Base-by-base conservation (phyloP, 2,113 vertebrate genomes). In the Leptocoma aspasia region DNA sequence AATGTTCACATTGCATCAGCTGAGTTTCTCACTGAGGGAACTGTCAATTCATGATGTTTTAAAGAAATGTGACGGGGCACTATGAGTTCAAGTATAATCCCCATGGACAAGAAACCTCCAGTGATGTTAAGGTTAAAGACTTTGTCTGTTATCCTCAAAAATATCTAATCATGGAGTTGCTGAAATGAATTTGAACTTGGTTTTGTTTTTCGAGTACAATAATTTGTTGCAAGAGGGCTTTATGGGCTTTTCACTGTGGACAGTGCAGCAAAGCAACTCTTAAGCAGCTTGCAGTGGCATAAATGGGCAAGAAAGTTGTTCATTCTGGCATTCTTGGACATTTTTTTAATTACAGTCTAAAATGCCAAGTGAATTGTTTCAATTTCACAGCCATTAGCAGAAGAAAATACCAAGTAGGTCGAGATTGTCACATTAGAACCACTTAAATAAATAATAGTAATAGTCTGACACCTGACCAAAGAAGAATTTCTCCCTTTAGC, bases 391-490 rank as follows among this genome's bases (percentile, higher is more conserved):
- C 90, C 71, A 89, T 94, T 94, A 94, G 71, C 15, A 49, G 79
- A 95, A 93, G 79, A 92, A 96, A 96, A 95, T 75, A 96, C 76
- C 85, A 88, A 90, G 56, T 75, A 88, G 85, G 93, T 96, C 41
- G 41, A 78, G 77, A 86, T 76, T 86, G 60, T 78, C 88, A 90
- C 4, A 0, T 82, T 92, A 96, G 72, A 95, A 96, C 68, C 65
- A 83, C 88, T 96, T 97, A 95, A 97, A 96, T 90, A 94, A 95
- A 96, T 86, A 90, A 94, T 49, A 96, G 92, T 83, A 89, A 90
- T 89, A 89, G 90, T 86, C 88, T 86, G 80, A 95, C 76, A 89
- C 53, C 44, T 49, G 1, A 90, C 85, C 41, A 86, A 83, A 86
- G 59, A 53, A 96, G n/a, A 37, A 92, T 81, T 95, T 89, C 82